phyloP scores from a whole-genome alignment of 2,797 vertebrate species.

The Tapirus indicus region DNA sequence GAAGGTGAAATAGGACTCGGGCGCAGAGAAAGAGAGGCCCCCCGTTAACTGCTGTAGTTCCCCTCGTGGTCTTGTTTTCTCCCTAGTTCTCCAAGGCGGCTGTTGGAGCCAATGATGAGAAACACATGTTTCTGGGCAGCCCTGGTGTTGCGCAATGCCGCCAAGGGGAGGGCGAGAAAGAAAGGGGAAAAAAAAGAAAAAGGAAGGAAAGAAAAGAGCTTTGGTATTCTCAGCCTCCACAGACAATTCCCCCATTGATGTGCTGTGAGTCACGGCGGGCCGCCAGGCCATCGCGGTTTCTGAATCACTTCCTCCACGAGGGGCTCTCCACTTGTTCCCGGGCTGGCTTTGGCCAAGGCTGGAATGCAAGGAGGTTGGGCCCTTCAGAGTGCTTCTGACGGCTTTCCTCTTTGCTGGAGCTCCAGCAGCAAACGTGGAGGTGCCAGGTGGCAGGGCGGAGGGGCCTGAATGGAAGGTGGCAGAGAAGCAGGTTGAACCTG shows the following conservation, averaged over 20 bases:
- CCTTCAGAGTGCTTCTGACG: neutral
- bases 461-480: neutral
- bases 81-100: slow-evolving; percentile 43
- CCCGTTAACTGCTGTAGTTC: neutral
- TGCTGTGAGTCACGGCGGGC: slow-evolving; percentile 85
- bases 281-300: slow-evolving; percentile 82
- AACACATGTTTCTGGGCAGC: slow-evolving; percentile 86
- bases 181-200: neutral
- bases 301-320: slow-evolving; percentile 89
- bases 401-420: neutral
- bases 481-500: neutral
- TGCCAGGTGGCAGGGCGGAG: neutral
- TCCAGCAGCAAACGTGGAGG: neutral
- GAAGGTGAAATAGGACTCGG: neutral
- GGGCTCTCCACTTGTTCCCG: slow-evolving; percentile 81
- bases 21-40: neutral
- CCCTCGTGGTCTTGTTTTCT: slow-evolving; percentile 49
- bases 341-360: slow-evolving; percentile 55
- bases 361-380: slow-evolving; percentile 68
- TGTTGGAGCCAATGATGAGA: slow-evolving; percentile 83
- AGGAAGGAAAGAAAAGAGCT: slow-evolving; percentile 78
- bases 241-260: slow-evolving; percentile 86
- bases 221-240: slow-evolving; percentile 84
- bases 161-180: slow-evolving; percentile 32
- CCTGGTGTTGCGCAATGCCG: slow-evolving; percentile 73